Conservation (phyloP, 37 sponge, comb jelly and placozoan genomes). For the Mnemiopsis leidyi region DNA sequence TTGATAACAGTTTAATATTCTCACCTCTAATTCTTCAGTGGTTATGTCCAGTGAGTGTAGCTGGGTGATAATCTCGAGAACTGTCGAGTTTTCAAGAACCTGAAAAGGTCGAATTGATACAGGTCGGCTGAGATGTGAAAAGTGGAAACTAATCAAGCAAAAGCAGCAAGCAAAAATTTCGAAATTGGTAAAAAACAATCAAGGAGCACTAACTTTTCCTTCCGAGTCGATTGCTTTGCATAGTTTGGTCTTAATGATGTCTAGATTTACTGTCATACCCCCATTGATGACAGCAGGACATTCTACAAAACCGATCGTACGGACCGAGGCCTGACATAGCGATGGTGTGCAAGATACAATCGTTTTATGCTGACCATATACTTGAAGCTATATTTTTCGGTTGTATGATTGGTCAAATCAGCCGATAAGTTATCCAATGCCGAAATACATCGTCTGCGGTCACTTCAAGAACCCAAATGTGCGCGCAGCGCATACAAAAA, state of each 20-base stretch:
- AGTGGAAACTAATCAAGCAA: not conserved
- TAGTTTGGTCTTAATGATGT: slow-evolving; percentile 64
- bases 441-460: too few relatives aligned
- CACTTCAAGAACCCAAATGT: too few relatives aligned
- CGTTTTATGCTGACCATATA: slow-evolving; percentile 38
- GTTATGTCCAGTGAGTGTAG: slow-evolving; percentile 31
- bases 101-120: not conserved
- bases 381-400: not conserved
- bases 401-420: not conserved
- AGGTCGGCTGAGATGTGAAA: not conserved
- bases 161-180: not conserved
- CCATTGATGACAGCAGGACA: slow-evolving; percentile 40
- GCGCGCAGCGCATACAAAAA: too few relatives aligned
- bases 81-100: slow-evolving; percentile 46
- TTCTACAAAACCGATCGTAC: slow-evolving; percentile 60
- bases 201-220: slow-evolving; percentile 25
- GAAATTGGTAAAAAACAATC: not conserved
- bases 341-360: slow-evolving; percentile 18
- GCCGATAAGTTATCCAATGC: not conserved
- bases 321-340: slow-evolving; percentile 63
- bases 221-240: slow-evolving; percentile 60
- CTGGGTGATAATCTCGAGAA: slow-evolving; percentile 50
- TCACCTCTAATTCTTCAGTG: slow-evolving; percentile 65
- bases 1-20: too few relatives aligned
- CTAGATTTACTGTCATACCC: slow-evolving; percentile 63